These are phyloP conservation scores for Elegia similella DNA, from an alignment of 2,888 invertebrate species.

Conservation along the genomic window DNA sequence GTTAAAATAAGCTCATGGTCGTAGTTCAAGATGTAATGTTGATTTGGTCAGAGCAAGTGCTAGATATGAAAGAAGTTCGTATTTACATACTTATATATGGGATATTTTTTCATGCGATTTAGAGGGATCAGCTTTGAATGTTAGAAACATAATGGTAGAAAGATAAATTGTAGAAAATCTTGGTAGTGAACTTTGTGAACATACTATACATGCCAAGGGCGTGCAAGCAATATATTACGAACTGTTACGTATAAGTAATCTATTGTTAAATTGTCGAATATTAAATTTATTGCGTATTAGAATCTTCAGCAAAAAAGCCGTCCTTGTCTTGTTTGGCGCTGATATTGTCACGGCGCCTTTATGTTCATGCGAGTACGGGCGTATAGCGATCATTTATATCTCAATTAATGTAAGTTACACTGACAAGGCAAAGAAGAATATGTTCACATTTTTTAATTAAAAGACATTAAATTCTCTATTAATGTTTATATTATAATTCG, in stretches of 20 bases:
- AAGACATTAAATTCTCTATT: conserved; percentile 3
- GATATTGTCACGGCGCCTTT: not conserved
- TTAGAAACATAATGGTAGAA: conserved; percentile 61
- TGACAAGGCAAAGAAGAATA: not conserved
- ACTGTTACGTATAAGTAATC: conserved; percentile 32
- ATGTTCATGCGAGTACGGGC: not conserved
- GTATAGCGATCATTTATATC: not conserved
- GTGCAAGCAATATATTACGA: conserved; percentile 42
- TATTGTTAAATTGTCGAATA: conserved; percentile 22
- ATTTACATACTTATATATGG: conserved; percentile 49
- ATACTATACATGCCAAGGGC: conserved; percentile 41
- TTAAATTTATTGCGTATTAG: conserved; percentile 20
- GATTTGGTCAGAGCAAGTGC: conserved; percentile 35
- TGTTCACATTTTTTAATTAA: not conserved
- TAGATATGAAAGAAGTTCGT: conserved; percentile 34
- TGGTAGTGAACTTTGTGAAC: conserved; percentile 48
- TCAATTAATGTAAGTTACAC: not conserved
- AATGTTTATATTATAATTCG: not conserved
- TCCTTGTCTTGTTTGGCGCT: conserved; percentile 19
- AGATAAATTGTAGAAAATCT: conserved; percentile 46
- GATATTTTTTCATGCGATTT: conserved; percentile 69
- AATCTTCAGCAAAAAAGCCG: conserved; percentile 16
- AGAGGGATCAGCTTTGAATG: conserved; percentile 67
- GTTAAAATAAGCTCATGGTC: conserved; percentile 31
- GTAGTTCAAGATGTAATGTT: conserved; percentile 27